These are phyloP conservation scores for Cheilosia grossa DNA, from an alignment of 2,888 invertebrate species.

Conservation along the genomic window DNA sequence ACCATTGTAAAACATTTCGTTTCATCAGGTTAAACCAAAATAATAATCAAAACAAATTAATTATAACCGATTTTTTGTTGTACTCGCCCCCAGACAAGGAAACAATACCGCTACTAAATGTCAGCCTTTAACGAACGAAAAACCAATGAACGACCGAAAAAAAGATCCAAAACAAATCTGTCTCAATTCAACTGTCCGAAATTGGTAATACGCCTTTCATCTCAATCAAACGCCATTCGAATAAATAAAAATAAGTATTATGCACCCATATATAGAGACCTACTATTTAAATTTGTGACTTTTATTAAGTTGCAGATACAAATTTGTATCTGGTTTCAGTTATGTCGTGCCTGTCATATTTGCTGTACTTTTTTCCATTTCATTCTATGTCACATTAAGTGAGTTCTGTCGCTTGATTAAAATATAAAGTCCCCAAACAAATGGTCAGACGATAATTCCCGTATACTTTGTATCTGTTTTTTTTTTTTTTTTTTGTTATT, in stretches of 20 bases:
- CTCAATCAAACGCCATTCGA: conserved; percentile 58
- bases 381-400: conserved; percentile 67
- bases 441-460: conserved; percentile 73
- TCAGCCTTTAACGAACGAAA: conserved; percentile 22
- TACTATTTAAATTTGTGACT: conserved; percentile 66
- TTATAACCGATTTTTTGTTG: conserved; percentile 4
- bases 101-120: conserved; percentile 52
- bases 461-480: conserved; percentile 68
- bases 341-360: conserved; percentile 21
- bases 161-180: conserved; percentile 23
- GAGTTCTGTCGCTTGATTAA: conserved; percentile 72
- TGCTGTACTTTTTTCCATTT: conserved; percentile 24
- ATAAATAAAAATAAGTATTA: conserved; percentile 35
- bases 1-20: conserved; percentile 7
- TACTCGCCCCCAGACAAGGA: neutral
- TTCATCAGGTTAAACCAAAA: conserved; percentile 19
- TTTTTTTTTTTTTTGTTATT: too few relatives aligned
- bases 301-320: conserved; percentile 71
- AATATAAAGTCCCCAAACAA: conserved; percentile 71
- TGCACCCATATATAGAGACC: conserved; percentile 18
- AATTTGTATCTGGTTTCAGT: conserved; percentile 70
- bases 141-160: too few relatives aligned
- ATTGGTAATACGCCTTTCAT: conserved; percentile 64
- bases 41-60: conserved; percentile 50
- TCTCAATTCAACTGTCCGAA: conserved; percentile 55